These are phyloP conservation scores for Hirtodrosophila confusa DNA, from an alignment of 2,888 invertebrate species.

Conservation along the genomic window DNA sequence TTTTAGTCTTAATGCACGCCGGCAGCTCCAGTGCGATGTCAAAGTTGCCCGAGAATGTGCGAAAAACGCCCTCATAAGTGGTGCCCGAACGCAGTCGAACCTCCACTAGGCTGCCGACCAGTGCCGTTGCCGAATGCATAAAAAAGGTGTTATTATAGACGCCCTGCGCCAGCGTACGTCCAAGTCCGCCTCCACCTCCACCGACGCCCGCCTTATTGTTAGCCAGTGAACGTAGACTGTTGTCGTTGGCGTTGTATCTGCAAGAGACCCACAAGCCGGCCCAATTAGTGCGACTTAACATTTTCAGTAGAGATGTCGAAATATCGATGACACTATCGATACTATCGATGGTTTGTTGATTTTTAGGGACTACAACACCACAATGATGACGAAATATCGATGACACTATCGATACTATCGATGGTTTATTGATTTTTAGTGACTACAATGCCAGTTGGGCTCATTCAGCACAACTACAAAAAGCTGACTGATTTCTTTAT, in stretches of 20 bases:
- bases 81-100: constrained; percentile 93
- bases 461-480: too few relatives aligned
- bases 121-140: constrained; percentile 94
- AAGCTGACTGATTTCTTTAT: too few relatives aligned
- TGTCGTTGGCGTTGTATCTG: constrained; percentile 78
- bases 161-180: constrained; percentile 90
- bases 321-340: too few relatives aligned
- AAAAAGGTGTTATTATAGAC: constrained; percentile 95
- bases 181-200: constrained; percentile 31
- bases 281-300: constrained; percentile 34
- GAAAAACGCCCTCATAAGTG: constrained; percentile 94
- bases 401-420: too few relatives aligned
- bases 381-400: too few relatives aligned
- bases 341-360: too few relatives aligned
- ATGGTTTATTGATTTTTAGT: too few relatives aligned
- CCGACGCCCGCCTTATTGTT: constrained; percentile 84
- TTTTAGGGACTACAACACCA: too few relatives aligned
- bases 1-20: constrained; percentile 86
- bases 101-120: constrained; percentile 93
- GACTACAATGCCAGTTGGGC: too few relatives aligned
- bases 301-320: not conserved
- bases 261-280: constrained; percentile 17
- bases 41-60: constrained; percentile 94
- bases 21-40: constrained; percentile 95
- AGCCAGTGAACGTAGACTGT: constrained; percentile 60